These are phyloP conservation scores for Frankliniella intonsa DNA, from an alignment of 2,888 invertebrate species.

Conservation along the genomic window DNA sequence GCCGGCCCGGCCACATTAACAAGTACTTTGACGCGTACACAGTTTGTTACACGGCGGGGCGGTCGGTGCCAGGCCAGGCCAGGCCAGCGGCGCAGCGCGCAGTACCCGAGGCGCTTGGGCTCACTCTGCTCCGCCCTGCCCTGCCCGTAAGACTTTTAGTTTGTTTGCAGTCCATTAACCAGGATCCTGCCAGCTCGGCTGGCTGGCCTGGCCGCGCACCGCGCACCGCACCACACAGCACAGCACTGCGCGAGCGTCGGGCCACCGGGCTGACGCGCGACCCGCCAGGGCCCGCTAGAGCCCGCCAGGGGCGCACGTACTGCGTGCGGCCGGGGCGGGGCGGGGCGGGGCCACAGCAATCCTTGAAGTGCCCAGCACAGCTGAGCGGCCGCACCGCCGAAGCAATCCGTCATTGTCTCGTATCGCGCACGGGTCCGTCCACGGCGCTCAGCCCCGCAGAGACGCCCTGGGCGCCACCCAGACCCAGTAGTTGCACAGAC, in stretches of 20 bases:
- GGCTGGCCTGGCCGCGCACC: neutral
- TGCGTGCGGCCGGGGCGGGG: neutral
- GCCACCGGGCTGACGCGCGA: no score
- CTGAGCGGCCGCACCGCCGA: neutral
- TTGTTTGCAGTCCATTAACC: slow-evolving; percentile 25
- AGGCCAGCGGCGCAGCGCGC: no score
- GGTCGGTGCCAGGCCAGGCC: no score
- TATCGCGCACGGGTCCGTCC: neutral
- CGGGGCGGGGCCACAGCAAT: no score
- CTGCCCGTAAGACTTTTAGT: neutral
- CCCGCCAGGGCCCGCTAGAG: neutral
- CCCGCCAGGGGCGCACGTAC: neutral
- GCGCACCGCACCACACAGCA: neutral
- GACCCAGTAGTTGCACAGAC: no score
- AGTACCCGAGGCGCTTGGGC: no score
- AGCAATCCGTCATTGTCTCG: slow-evolving; percentile 12
- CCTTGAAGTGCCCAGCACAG: no score
- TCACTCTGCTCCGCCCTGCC: no score
- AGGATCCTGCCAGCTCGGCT: neutral
- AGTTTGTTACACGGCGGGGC: no score
- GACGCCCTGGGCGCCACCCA: neutral
- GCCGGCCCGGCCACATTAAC: no score
- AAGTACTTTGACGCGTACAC: no score
- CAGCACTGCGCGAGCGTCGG: neutral
- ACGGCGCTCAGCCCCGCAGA: neutral